phyloP scores from a whole-genome alignment of 2,797 vertebrate species.

The Sebastes miniatus region DNA sequence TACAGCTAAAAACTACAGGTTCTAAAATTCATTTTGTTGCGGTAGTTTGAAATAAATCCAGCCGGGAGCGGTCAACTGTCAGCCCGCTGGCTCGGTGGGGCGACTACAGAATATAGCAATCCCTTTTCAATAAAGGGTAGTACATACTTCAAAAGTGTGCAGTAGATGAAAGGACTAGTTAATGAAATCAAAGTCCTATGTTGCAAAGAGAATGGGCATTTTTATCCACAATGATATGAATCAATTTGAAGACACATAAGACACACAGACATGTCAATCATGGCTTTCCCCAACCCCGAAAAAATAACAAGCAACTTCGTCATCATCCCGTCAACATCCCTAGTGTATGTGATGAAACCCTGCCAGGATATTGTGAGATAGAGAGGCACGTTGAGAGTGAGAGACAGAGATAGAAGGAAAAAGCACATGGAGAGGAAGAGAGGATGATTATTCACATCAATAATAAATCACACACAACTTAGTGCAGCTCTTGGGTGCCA shows the following conservation, averaged over 20 bases:
- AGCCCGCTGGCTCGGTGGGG: too few species aligned
- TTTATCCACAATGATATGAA: neutral
- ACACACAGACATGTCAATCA: neutral
- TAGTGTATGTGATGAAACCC: neutral
- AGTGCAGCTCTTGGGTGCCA: neutral
- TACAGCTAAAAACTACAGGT: too few species aligned
- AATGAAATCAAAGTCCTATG: neutral
- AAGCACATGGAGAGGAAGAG: neutral
- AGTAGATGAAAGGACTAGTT: neutral
- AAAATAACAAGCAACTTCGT: neutral
- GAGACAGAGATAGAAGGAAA: neutral
- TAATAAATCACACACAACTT: conserved; percentile 36
- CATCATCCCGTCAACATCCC: too few species aligned
- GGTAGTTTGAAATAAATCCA: too few species aligned
- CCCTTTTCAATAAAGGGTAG: neutral
- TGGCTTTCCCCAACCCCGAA: neutral
- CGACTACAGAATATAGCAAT: neutral
- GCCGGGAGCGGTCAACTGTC: too few species aligned
- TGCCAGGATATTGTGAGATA: neutral
- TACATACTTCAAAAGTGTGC: neutral
- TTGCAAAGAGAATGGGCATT: neutral
- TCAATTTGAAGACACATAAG: neutral
- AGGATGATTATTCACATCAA: conserved; percentile 27
- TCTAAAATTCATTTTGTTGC: too few species aligned
- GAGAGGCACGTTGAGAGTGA: neutral